phyloP scores from a whole-genome alignment of 2,888 invertebrate species.

The Morpho helenor region DNA sequence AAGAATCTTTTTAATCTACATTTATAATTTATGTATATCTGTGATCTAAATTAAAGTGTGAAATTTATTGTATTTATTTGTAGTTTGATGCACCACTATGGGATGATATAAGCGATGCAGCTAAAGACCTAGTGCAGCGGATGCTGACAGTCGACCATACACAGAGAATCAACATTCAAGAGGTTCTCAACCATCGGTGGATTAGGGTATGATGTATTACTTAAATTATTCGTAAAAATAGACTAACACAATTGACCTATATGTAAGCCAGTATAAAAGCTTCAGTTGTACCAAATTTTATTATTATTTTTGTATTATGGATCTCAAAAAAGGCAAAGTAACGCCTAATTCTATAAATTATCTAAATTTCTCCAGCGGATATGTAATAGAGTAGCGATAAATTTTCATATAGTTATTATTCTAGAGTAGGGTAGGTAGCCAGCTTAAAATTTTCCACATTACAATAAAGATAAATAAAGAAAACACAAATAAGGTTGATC shows the following conservation, averaged over 20 bases:
- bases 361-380: too few species aligned
- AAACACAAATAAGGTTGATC: too few species aligned
- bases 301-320: too few species aligned
- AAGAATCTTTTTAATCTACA: too few species aligned
- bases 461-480: too few species aligned
- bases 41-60: background rate
- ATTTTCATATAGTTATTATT: too few species aligned
- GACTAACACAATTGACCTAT: background rate
- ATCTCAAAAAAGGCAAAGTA: too few species aligned
- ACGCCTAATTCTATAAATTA: too few species aligned
- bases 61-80: constrained; percentile 30
- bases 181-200: constrained; percentile 98
- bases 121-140: constrained; percentile 95
- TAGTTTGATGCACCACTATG: constrained; percentile 94
- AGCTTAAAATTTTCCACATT: too few species aligned
- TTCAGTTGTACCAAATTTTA: too few species aligned
- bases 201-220: constrained; percentile 85
- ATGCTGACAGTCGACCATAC: constrained; percentile 96
- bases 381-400: background rate
- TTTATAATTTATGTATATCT: background rate
- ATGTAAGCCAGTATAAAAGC: too few species aligned
- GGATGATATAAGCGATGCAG: constrained; percentile 95
- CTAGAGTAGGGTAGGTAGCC: too few species aligned
- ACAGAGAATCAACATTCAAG: constrained; percentile 95
- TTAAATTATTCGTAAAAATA: background rate